phyloP scores from a whole-genome alignment of 2,888 invertebrate species.

The Bhutanitis thaidina region DNA sequence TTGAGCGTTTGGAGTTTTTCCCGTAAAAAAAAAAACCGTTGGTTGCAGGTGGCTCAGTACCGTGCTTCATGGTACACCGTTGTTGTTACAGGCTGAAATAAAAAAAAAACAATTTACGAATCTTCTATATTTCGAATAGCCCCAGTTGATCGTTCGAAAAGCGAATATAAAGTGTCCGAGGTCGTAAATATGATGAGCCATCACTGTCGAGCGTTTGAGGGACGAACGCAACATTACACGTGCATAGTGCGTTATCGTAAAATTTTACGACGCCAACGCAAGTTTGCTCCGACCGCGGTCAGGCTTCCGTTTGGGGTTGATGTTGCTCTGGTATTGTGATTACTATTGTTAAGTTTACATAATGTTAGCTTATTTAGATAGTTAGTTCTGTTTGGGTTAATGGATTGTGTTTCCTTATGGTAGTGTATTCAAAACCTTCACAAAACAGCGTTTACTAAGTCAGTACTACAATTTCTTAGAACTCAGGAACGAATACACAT shows the following conservation, averaged over 20 bases:
- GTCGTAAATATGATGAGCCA: slow-evolving; percentile 61
- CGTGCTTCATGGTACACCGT: no score
- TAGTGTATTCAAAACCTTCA: no score
- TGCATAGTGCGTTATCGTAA: slow-evolving; percentile 67
- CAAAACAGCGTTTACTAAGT: no score
- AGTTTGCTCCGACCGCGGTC: slow-evolving; percentile 40
- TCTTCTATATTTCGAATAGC: neutral
- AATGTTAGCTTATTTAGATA: neutral
- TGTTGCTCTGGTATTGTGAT: slow-evolving; percentile 4
- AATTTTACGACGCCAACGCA: slow-evolving; percentile 67
- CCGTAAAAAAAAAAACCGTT: no score
- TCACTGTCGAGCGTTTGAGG: slow-evolving; percentile 41
- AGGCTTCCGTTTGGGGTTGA: slow-evolving; percentile 39
- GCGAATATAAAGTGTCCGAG: slow-evolving; percentile 28
- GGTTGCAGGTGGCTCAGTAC: no score
- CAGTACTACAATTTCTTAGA: no score
- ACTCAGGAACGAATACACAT: no score
- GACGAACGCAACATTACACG: slow-evolving; percentile 50
- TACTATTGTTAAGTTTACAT: neutral
- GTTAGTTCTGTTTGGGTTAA: no score
- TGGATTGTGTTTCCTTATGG: no score
- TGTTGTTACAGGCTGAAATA: no score
- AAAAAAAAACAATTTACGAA: no score
- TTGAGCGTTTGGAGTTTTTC: no score
- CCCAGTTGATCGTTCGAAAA: slow-evolving; percentile 11